phyloP scores from a whole-genome alignment of 2,113 vertebrate species.

The Suricata suricatta region DNA sequence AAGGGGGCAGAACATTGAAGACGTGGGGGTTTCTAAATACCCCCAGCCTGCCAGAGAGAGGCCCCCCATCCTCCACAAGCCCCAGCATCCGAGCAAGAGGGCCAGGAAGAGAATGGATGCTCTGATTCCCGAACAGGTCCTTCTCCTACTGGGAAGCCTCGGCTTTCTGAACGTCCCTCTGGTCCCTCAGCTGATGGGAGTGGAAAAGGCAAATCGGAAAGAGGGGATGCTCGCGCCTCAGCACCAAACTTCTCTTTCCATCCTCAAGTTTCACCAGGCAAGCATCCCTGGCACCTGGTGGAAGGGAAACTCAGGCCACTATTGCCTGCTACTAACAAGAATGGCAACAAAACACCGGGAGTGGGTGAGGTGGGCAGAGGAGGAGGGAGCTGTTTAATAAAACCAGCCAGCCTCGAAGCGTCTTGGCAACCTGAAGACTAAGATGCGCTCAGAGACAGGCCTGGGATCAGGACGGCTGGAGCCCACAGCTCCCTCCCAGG shows the following conservation, averaged over 20 bases:
- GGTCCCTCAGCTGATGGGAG: background rate
- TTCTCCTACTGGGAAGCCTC: background rate
- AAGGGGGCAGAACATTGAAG: background rate
- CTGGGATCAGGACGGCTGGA: background rate
- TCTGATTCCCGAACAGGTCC: background rate
- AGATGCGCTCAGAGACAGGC: background rate
- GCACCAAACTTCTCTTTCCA: background rate
- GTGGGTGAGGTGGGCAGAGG: fast-evolving
- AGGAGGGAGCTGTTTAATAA: background rate
- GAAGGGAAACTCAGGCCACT: background rate
- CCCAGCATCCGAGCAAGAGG: background rate
- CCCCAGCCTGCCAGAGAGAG: background rate
- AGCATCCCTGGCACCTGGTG: background rate
- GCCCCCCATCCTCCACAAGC: background rate
- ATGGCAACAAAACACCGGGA: too few species aligned
- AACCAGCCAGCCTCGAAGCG: background rate
- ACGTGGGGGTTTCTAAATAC: fast-evolving
- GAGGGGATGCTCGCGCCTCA: fast-evolving
- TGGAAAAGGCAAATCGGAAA: background rate
- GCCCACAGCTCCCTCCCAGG: background rate
- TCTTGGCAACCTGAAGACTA: background rate
- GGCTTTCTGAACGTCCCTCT: background rate
- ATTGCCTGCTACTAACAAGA: background rate
- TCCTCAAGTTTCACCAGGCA: background rate
- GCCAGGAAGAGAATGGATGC: background rate